phyloP scores from a whole-genome alignment of 1,140 invertebrate species.

The Telenomus remus region DNA sequence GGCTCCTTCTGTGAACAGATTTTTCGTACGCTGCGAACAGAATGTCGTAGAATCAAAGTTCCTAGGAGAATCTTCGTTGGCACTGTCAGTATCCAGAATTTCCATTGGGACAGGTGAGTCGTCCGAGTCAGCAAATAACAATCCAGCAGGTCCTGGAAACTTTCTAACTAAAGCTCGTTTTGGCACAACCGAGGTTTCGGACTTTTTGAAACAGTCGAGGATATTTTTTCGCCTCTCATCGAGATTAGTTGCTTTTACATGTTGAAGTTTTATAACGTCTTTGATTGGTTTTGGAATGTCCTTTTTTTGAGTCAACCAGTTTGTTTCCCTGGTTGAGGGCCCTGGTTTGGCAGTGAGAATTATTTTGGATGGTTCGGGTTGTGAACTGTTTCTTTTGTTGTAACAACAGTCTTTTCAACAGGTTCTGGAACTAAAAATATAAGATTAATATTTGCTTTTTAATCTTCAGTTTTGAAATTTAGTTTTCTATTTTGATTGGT shows the following conservation, averaged over 20 bases:
- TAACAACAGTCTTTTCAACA: too few relatives aligned
- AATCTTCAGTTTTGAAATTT: too few relatives aligned
- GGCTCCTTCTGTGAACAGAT: slow-evolving; percentile 65
- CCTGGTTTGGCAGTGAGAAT: slow-evolving; percentile 8
- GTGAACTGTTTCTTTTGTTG: background rate
- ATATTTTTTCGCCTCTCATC: slow-evolving; percentile 14
- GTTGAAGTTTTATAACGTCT: background rate
- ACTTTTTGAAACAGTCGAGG: slow-evolving; percentile 32
- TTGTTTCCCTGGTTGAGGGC: slow-evolving; percentile 7
- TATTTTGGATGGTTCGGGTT: background rate
- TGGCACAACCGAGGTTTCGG: background rate
- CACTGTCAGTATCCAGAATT: slow-evolving; percentile 11
- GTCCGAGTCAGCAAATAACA: slow-evolving; percentile 61
- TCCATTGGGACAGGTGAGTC: slow-evolving; percentile 7
- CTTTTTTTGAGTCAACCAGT: slow-evolving; percentile 3
- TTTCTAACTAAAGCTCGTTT: slow-evolving; percentile 62
- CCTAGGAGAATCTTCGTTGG: slow-evolving; percentile 12
- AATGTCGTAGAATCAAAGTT: slow-evolving; percentile 49
- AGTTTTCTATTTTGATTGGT: too few relatives aligned
- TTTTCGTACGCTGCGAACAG: slow-evolving; percentile 71
- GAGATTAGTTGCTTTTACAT: slow-evolving; percentile 1
- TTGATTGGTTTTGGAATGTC: background rate
- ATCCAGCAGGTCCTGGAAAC: slow-evolving; percentile 73
- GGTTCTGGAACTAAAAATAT: background rate
- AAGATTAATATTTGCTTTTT: too few relatives aligned